Evolutionary conservation across 2,113 vertebrate genomes (phyloP), one percentile per base, ranked within the genome.

Genomic region (Trogon surrucura): DNA sequence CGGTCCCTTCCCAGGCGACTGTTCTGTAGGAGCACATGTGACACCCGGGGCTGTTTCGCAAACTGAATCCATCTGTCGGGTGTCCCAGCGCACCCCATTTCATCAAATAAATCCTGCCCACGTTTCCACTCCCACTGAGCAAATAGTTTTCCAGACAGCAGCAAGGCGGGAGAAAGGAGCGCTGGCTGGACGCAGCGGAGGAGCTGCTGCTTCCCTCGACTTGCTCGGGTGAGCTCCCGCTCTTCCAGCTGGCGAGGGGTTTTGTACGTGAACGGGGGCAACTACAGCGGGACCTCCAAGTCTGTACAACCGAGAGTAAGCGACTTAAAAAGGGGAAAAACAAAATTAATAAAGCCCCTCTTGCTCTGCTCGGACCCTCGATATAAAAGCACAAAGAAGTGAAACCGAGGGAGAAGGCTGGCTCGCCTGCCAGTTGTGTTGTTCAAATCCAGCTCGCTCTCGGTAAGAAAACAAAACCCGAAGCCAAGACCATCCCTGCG

Each of bases 171-270:
- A 34, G 74, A 11, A 34, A 2, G 51, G 47, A 70, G 66, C 1
- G 1, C 30, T 32, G 5, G 58, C 26, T 41, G 74, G 69, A 38
- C 4, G 54, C n/a, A 8, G 20, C 0, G 3, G n/a, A 11, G 58
- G 83, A 58, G 57, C 71, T 51, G 62, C 11, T 10, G 80, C 53
- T 69, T 48, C 53, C n/a, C 54, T 58, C 26, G 30, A 16, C 34
- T 32, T 10, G 14, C 50, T 66, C 54, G 0, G 13, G n/a, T 32
- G 8, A 32, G 30, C 51, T 54, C 79, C 74, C 7, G 15, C 17
- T 7, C 38, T 50, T 70, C 72, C 82, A 32, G 14, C 3, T 8
- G 79, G 48, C 5, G 21, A 69, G 58, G 41, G 45, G 32, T 51
- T 29, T n/a, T 5, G 3, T 5, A 10, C 1, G 1, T 5, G 47